Conservation (phyloP, 2,888 invertebrate species). For the Lacanobia oleracea region DNA sequence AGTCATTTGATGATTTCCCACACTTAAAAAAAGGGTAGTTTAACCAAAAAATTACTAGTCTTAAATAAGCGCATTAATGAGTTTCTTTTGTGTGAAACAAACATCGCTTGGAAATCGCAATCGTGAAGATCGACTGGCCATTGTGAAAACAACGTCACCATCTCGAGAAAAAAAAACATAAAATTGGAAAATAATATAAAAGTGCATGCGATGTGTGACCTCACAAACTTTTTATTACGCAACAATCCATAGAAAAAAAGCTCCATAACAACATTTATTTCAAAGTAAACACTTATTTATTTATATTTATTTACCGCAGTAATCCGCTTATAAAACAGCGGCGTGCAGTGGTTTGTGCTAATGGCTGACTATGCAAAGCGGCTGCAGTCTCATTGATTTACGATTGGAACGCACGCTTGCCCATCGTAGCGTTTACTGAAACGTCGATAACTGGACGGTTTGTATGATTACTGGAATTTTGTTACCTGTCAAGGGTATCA, state of each 20-base stretch:
- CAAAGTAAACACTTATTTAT: too few relatives aligned
- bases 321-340: conserved; percentile 60
- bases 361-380: conserved; percentile 79
- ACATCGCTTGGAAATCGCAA: background rate
- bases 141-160: too few relatives aligned
- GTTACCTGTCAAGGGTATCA: too few relatives aligned
- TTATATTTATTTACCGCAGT: conserved; percentile 27
- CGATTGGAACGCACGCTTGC: conserved; percentile 73
- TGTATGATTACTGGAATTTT: background rate
- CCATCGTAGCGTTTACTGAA: conserved; percentile 48
- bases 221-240: background rate
- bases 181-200: too few relatives aligned
- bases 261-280: too few relatives aligned
- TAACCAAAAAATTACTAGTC: too few relatives aligned
- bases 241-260: background rate
- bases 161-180: too few relatives aligned
- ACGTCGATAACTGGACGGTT: conserved; percentile 43
- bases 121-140: too few relatives aligned
- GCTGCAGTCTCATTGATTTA: conserved; percentile 81
- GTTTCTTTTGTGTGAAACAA: background rate
- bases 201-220: too few relatives aligned
- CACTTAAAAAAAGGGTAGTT: too few relatives aligned
- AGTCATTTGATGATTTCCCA: too few relatives aligned
- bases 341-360: conserved; percentile 76
- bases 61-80: background rate